phyloP scores from a whole-genome alignment of 1,140 invertebrate genomes.

The Listronotus bonariensis region DNA sequence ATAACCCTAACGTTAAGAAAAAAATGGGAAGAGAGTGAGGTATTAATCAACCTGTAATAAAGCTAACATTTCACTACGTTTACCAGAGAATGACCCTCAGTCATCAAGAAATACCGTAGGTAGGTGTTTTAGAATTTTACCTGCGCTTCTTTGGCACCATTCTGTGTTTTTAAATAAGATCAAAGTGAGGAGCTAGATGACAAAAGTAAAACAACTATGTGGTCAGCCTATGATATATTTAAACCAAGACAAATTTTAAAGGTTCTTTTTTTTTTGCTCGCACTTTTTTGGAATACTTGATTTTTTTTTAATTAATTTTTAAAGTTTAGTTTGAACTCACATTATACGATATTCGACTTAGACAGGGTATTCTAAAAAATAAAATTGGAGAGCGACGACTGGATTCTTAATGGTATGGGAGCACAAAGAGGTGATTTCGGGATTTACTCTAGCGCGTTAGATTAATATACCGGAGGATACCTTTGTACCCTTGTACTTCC shows the following conservation, averaged over 20 bases:
- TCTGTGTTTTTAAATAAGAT: slow-evolving; percentile 30
- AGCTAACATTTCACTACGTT: too few species aligned
- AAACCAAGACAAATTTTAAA: not conserved
- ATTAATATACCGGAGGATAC: too few species aligned
- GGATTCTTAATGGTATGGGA: too few species aligned
- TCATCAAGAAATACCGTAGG: slow-evolving; percentile 10
- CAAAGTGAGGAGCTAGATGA: slow-evolving; percentile 23
- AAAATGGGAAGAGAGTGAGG: too few species aligned
- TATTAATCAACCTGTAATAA: too few species aligned
- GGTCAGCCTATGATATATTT: slow-evolving; percentile 5
- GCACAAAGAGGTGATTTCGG: too few species aligned
- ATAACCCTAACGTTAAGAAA: too few species aligned
- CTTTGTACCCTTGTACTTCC: too few species aligned
- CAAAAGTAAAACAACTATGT: slow-evolving; percentile 18
- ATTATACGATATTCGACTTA: too few species aligned
- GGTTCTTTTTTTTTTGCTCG: not conserved
- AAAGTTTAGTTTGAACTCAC: not conserved
- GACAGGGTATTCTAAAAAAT: too few species aligned
- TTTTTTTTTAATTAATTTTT: not conserved
- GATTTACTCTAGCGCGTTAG: too few species aligned
- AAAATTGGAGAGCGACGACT: too few species aligned
- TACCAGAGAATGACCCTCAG: slow-evolving; percentile 10
- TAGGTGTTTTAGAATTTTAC: slow-evolving; percentile 36
- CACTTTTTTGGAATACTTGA: not conserved
- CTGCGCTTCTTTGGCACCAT: slow-evolving; percentile 25